Evolutionary conservation across 2,888 invertebrate species (phyloP), one percentile per base, ranked within the genome.

Genomic region (Nesidiocoris tenuis): DNA sequence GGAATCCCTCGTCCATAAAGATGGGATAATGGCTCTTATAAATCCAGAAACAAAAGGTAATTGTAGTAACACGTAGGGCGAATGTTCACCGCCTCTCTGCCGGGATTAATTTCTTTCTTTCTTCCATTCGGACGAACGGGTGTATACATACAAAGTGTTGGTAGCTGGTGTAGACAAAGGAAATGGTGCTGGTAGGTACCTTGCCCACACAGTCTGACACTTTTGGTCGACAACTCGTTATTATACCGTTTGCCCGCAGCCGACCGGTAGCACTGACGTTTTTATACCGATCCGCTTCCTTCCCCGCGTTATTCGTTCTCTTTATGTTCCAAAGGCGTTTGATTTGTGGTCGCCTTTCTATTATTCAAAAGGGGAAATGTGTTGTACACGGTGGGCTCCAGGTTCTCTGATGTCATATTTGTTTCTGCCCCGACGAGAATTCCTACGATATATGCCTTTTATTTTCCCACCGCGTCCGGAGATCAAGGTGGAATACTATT

Each of bases 291-390:
- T 39, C 39, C 39, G 39, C 39, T 39, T 39, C 39, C 39, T 39
- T 12, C 39, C 16, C 19, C 65, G 39, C 65, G 19, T 65, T 65
- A 25, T 65, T 39, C 25, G 12, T 39, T 65, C 65, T 3, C 39
- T 39, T 5, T 65, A 65, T 65, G 19, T 24, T 39, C 39, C 65
- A 25, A 0, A 39, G 12, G 65, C 39, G 65, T 65, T 65, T 65
- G 65, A 65, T 65, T 65, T 65, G 65, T 65, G 65, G 65, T 65
- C 24, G 64, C 24, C 19, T 17, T 25, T 39, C 25, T 65, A 39
- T 65, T 65, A 65, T 65, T 65, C 65, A 65, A 65, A 39, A 65
- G 65, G 39, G 39, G 39, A 12, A 39, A 39, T 39, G 39, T 39
- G 39, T 39, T 39, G 39, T 39, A 39, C 39, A 39, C 39, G 39